Conservation (phyloP, 2,888 invertebrate genomes). For the Troilus luridus region DNA sequence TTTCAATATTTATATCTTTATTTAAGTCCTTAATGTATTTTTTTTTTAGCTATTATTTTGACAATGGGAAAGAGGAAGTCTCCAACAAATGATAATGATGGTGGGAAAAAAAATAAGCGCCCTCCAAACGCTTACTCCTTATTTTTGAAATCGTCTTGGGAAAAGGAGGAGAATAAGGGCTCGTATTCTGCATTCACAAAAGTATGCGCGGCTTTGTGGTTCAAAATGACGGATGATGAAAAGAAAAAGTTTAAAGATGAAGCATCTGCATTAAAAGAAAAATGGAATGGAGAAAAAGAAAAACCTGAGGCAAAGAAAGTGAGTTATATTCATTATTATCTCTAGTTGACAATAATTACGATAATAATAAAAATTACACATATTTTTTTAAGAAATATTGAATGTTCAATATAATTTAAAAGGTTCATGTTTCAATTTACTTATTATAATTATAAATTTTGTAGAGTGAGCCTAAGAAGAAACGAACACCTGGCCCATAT, state of each 20-base stretch:
- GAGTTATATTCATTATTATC: neutral
- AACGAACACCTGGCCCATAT: constrained; percentile 46
- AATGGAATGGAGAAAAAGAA: constrained; percentile 22
- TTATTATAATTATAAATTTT: neutral
- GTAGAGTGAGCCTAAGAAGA: constrained; percentile 27
- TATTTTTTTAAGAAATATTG: too few relatives aligned
- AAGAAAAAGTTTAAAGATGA: constrained; percentile 51
- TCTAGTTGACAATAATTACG: neutral
- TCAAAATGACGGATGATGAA: constrained; percentile 50
- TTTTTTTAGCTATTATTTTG: neutral
- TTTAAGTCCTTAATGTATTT: neutral
- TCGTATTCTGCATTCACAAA: constrained; percentile 16
- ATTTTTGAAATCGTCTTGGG: constrained; percentile 49
- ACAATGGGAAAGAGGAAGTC: constrained; percentile 37
- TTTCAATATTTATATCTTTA: neutral
- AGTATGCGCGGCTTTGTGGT: constrained; percentile 22
- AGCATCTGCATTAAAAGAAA: constrained; percentile 19
- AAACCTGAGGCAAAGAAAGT: constrained; percentile 39
- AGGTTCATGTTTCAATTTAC: too few relatives aligned
- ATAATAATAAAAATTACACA: neutral
- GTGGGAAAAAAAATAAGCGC: constrained; percentile 1
- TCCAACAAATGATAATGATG: constrained; percentile 20
- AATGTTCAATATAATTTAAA: too few relatives aligned
- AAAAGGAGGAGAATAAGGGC: constrained; percentile 43
- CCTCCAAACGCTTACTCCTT: constrained; percentile 15